Evolutionary conservation across 2,113 vertebrate species (phyloP), one percentile per base, ranked within the genome.

Genomic region (Anoplopoma fimbria): DNA sequence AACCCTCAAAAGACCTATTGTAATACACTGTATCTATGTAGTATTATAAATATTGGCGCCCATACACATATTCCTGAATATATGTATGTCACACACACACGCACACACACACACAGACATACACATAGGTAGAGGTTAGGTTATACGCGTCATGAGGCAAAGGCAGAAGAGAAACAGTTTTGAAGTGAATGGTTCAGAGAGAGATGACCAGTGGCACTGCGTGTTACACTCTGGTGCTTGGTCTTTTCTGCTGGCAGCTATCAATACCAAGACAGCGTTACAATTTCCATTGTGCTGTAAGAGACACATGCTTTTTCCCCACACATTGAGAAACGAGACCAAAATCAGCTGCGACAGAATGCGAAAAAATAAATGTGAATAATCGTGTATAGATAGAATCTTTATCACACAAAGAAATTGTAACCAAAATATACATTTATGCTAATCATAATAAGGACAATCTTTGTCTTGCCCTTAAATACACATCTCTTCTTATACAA

Each of bases 11-110:
- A 88, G 64, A 91, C 70, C 77, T 79, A 76, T 69, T 82, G 78
- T 89, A 91, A 91, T 88, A 90, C 79, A 87, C 85, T 81, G 89
- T 61, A 87, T 87, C 74, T 88, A 86, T 92, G 90, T 62, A 88
- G 85, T 91, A 82, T 77, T 84, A 87, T 85, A 94, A 89, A 90
- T 90, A 91, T 81, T 88, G 68, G 85, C 68, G 89, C 78, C 75
- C 92, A 88, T 90, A 93, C 91, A 94, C 83, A 93, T 91, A 93
- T 91, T 93, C 88, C 90, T 91, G 87, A 89, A 92, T 88, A 92
- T 82, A 93, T 91, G 90, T 75, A 93, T 89, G 89, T 89, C 91
- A 93, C 84, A 85, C 74, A 90, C 82, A 87, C 86, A 91, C 69
- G 89, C 69, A 89, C 89, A 94, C 87, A 87, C 78, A 91, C 84